phyloP scores from a whole-genome alignment of 1,140 invertebrate genomes.

The Eurosta solidaginis region DNA sequence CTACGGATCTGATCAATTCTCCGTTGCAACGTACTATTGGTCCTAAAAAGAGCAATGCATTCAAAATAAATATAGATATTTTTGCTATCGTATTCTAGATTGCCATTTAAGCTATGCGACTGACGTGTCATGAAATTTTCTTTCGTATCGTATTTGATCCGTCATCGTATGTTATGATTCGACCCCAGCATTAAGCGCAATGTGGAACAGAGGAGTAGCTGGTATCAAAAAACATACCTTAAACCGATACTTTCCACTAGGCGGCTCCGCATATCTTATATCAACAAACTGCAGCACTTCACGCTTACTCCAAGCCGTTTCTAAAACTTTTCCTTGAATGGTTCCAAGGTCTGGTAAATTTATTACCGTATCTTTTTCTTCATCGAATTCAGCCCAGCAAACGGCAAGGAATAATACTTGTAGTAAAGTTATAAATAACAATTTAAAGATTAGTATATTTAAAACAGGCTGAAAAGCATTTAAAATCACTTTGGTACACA shows the following conservation, averaged over 20 bases:
- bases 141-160: no score
- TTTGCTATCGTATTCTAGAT: no score
- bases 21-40: no score
- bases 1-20: no score
- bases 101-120: no score
- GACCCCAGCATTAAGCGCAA: no score
- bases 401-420: neutral
- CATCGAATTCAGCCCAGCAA: constrained; percentile 40
- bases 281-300: constrained; percentile 56
- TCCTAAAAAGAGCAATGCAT: no score
- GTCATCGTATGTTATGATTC: no score
- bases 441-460: neutral
- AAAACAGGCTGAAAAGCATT: neutral
- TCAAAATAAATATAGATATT: no score
- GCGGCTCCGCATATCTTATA: constrained; percentile 54
- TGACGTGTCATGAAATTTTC: no score
- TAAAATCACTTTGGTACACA: neutral
- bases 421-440: neutral
- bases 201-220: no score
- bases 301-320: constrained; percentile 53
- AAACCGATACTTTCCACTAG: constrained; percentile 52
- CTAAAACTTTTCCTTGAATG: constrained; percentile 49
- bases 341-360: constrained; percentile 50
- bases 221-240: constrained; percentile 42
- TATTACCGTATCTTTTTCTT: constrained; percentile 52